Conservation (phyloP, 2,888 invertebrate species). For the Ryuthela nishihirai region DNA sequence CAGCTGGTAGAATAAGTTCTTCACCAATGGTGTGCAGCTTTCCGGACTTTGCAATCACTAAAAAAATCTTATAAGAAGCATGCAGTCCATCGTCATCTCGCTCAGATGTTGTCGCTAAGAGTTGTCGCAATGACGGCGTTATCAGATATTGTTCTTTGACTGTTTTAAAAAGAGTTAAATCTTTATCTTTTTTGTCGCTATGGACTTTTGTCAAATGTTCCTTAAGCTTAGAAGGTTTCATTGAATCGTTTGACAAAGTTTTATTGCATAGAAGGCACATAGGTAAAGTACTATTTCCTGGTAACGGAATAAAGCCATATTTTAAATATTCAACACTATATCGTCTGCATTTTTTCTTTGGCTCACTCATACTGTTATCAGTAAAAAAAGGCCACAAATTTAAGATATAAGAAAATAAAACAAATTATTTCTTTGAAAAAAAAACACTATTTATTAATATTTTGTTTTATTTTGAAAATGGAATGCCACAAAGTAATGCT, state of each 20-base stretch:
- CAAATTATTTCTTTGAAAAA: no score
- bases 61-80: slow-evolving; percentile 3
- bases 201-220: slow-evolving; percentile 33
- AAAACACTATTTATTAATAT: no score
- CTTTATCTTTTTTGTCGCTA: slow-evolving; percentile 29
- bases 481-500: no score
- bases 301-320: slow-evolving; percentile 4
- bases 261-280: slow-evolving; percentile 12
- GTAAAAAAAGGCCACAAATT: not conserved
- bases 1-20: slow-evolving; percentile 14
- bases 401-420: no score
- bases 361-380: slow-evolving; percentile 2
- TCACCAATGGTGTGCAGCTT: slow-evolving; percentile 14
- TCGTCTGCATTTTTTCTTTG: not conserved
- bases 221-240: slow-evolving; percentile 38
- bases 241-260: slow-evolving; percentile 36
- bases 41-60: slow-evolving; percentile 12
- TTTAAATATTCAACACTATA: slow-evolving; percentile 5
- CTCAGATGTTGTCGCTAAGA: slow-evolving; percentile 4
- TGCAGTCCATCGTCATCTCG: slow-evolving; percentile 7
- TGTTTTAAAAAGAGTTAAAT: slow-evolving; percentile 28
- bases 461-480: no score
- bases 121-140: slow-evolving; percentile 2
- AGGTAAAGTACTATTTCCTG: slow-evolving; percentile 4
- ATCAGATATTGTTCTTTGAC: slow-evolving; percentile 19